A percentile compares a stretch with the other conserved stretches of the same genome.
Evolutionary conservation across 2,797 vertebrate genomes (phyloP).

Genomic region (Pitangus sulphuratus): DNA sequence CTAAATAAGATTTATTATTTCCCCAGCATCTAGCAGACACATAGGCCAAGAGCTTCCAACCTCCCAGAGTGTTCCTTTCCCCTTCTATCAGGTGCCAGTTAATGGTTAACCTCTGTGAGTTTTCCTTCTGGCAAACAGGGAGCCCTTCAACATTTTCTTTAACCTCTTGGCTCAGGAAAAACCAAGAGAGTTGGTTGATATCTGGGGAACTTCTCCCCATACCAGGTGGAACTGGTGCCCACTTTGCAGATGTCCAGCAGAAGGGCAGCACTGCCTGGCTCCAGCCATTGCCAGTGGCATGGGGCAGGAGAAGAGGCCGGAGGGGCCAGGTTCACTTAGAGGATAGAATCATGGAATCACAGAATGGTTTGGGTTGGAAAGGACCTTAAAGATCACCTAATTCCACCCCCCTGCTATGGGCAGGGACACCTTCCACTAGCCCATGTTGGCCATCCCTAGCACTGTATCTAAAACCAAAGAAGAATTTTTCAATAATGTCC

Average conservation of each 20-base stretch:
- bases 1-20: neutral
- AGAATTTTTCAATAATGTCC: neutral
- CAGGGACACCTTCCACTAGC: neutral
- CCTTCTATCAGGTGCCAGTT: neutral
- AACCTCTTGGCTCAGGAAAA: conserved; percentile 35
- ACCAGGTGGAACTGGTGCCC: neutral
- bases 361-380: neutral
- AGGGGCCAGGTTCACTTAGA: neutral
- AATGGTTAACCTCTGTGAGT: conserved; percentile 36
- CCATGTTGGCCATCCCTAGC: neutral
- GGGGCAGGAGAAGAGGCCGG: fast-evolving
- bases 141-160: neutral
- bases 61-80: neutral
- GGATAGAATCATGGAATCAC: neutral
- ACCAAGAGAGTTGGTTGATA: neutral
- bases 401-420: neutral
- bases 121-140: neutral
- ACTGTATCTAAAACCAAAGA: neutral
- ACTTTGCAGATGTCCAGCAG: neutral
- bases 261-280: neutral
- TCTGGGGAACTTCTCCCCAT: neutral
- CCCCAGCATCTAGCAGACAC: neutral
- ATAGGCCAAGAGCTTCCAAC: neutral
- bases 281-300: neutral
- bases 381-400: neutral